Base-by-base conservation (phyloP, 2,888 invertebrate genomes). In the Pheosia gnoma region DNA sequence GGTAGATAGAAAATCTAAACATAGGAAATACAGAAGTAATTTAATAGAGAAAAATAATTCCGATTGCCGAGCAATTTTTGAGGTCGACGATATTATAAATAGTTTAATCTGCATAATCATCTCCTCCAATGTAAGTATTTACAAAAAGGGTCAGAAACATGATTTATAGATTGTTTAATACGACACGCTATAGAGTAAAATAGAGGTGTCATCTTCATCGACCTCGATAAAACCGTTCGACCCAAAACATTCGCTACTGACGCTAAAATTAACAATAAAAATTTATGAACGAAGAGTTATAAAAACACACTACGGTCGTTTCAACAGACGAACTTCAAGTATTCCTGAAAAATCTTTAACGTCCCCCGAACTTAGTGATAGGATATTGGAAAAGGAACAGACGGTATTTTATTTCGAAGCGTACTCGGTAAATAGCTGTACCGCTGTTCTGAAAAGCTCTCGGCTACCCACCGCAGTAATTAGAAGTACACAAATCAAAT, bases 221-320 rank as follows among this genome's bases (percentile, higher is more conserved):
- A 56, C 56, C 56, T 41, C 25, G 13, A 41, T 56, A 56, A 56
- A 56, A 56, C 39, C 25, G 41, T 41, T 41, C 41, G 6, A 13
- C 4, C 56, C 56, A 41, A 56, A 53, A 39, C 56, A 37, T 37
- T 9, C 53, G 38, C 38, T 5, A 56, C 39, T 9, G 39, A 56
- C 41, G 41, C 25, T 41, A 25, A 56, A 41, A 56, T 56, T 39
- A 56, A 13, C 41, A 56, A 56, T 41, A 56, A 56, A n/a, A 41
- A 8, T 56, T 56, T 56, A 56, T 39, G 56, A 56, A 56, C 39
- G n/a, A 10, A 54, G 38, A 56, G 39, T 53, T 37, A 37, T 41
- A 56, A 56, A 54, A 56, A 41, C 37, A 41, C 56, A 56, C 41
- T 41, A 41, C 41, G 25, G 41, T 41, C 41, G 56, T 56, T 41